These are phyloP conservation scores for Elmis aenea DNA, from an alignment of 2,888 invertebrate species.

Conservation along the genomic window DNA sequence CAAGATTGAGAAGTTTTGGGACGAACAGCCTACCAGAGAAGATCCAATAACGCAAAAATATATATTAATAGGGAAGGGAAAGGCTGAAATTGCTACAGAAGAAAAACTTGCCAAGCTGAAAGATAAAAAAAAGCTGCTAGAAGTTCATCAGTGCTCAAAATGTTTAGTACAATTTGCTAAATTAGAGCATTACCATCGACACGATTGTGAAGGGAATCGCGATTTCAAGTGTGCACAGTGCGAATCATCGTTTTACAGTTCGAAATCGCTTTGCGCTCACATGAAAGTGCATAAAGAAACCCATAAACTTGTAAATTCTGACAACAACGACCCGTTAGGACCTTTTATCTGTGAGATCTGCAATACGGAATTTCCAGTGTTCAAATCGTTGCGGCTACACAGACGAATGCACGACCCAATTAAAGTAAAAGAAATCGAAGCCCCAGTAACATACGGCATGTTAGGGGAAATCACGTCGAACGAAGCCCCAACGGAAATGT, in stretches of 20 bases:
- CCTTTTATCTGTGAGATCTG: slow-evolving; percentile 60
- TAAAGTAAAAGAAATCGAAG: slow-evolving; percentile 51
- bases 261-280: slow-evolving; percentile 57
- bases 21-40: slow-evolving; percentile 32
- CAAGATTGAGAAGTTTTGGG: slow-evolving; percentile 57
- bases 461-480: slow-evolving; percentile 35
- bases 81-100: neutral
- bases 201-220: slow-evolving; percentile 38
- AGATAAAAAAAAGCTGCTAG: slow-evolving; percentile 19
- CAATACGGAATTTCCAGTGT: slow-evolving; percentile 61
- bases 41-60: neutral
- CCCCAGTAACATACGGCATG: slow-evolving; percentile 46
- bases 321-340: slow-evolving; percentile 24
- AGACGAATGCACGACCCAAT: slow-evolving; percentile 70
- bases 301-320: slow-evolving; percentile 8
- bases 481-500: slow-evolving; percentile 42
- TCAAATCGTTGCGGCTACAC: slow-evolving; percentile 64
- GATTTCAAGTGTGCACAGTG: slow-evolving; percentile 49
- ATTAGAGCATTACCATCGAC: slow-evolving; percentile 45
- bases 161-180: slow-evolving; percentile 48
- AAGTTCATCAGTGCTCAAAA: slow-evolving; percentile 48
- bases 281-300: slow-evolving; percentile 53
- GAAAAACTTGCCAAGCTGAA: neutral
- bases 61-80: neutral
- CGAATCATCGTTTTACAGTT: slow-evolving; percentile 49